Base-by-base conservation (phyloP, 35 echinoderm and acorn worm genomes). In the Stichopus chloronotus region DNA sequence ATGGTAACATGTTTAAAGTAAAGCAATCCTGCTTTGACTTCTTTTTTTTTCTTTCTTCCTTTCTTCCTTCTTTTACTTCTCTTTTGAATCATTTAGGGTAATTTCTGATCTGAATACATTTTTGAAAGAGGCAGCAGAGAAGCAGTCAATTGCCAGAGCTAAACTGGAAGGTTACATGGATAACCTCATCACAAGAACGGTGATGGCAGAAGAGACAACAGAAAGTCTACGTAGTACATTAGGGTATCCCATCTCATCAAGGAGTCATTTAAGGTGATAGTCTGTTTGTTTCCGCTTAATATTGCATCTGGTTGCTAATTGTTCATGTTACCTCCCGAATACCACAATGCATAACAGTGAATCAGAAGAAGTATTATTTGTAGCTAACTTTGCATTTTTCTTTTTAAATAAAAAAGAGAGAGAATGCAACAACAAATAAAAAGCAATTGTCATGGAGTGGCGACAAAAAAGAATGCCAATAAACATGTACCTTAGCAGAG, bases 61-160 rank as follows among this genome's bases (percentile, higher is more conserved):
- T 82, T 54, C 7, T 82, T 55, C 6, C 30, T 4, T 60, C 12
- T 60, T 81, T 81, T 81, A 12, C 53, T 25, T 81, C 52, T 81
- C 25, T 79, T 79, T 23, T 25, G 11, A 30, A 10, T 76, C 17
- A 6, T 5, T 10, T 22, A 85, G 82, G 82, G 57, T 85, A 21
- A 85, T 85, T 23, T 58, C 82, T 58, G 82, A 85, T 58, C 22
- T 85, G 55, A 85, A 85, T 17, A 85, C 82, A 85, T 85, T 85
- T 22, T 21, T 85, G 22, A 53, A 85, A 58, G 82, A 85, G 24
- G 58, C 82, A n/a, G 82, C 82, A 20, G 54, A 85, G 82, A 85
- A 85, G 57, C 82, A 85, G 82, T 85, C 82, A 5, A 58, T 23
- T 7, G 82, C 82, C 5, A 16, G 82, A 58, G 82, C 82, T 85